Conservation (phyloP, 2,113 vertebrate genomes). For the Neodontobutis hainanensis region DNA sequence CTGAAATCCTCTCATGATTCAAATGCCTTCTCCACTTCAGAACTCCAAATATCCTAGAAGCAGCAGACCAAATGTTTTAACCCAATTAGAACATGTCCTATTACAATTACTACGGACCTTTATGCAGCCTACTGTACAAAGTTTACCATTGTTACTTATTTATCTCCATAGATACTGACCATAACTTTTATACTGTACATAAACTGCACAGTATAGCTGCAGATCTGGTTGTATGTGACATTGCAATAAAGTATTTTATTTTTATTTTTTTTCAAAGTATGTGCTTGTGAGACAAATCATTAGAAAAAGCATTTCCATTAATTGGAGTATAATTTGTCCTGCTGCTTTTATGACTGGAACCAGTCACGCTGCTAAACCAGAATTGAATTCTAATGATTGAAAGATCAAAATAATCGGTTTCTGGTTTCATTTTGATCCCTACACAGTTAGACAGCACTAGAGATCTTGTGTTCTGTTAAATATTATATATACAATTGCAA, state of each 20-base stretch:
- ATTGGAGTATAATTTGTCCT: constrained; percentile 20
- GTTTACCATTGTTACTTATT: neutral
- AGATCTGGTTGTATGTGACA: too few species aligned
- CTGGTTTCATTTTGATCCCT: constrained; percentile 3
- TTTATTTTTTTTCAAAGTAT: neutral
- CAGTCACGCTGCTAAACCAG: constrained; percentile 10
- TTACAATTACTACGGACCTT: constrained; percentile 12
- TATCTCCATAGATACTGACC: neutral
- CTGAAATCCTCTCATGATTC: constrained; percentile 32
- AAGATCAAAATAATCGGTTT: constrained; percentile 21
- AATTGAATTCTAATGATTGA: constrained; percentile 10
- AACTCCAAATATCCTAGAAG: constrained; percentile 8
- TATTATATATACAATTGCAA: neutral
- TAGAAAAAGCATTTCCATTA: neutral
- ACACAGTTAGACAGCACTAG: neutral
- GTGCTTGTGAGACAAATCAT: constrained; percentile 9
- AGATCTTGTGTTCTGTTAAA: neutral
- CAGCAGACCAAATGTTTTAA: constrained; percentile 12
- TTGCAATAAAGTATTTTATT: too few species aligned
- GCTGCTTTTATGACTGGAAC: constrained; percentile 26
- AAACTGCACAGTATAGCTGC: too few species aligned
- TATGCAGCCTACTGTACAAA: neutral
- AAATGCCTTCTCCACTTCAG: constrained; percentile 26
- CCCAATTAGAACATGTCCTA: constrained; percentile 10
- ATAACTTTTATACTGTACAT: too few species aligned